These are phyloP conservation scores for Psittacula cyanocephala DNA, from an alignment of 2,113 vertebrate species.

Conservation along the genomic window DNA sequence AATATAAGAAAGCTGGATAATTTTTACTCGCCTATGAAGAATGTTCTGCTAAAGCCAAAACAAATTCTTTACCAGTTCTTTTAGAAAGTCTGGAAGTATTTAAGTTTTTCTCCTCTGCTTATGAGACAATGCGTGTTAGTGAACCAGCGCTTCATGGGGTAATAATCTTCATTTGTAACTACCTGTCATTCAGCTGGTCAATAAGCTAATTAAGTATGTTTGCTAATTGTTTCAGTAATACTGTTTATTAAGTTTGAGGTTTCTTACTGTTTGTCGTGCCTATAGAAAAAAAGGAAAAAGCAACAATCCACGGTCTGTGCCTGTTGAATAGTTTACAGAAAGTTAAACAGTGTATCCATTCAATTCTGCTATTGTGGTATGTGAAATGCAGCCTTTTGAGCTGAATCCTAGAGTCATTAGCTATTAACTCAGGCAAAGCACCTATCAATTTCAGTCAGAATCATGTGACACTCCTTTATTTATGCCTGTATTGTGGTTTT, in stretches of 20 bases:
- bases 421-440: constrained; percentile 49
- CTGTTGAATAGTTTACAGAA: constrained; percentile 43
- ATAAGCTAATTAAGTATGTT: constrained; percentile 22
- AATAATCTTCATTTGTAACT: constrained; percentile 40
- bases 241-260: constrained; percentile 21
- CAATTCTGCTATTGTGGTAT: constrained; percentile 52
- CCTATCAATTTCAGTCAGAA: constrained; percentile 46
- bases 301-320: constrained; percentile 33
- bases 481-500: not conserved
- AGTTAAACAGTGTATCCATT: constrained; percentile 56
- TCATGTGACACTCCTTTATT: constrained; percentile 39
- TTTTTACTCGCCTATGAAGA: constrained; percentile 73
- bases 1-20: constrained; percentile 74
- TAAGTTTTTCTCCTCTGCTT: constrained; percentile 70
- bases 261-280: not conserved
- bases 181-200: constrained; percentile 27
- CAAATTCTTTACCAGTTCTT: constrained; percentile 79
- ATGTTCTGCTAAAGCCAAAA: constrained; percentile 79
- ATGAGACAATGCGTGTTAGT: constrained; percentile 73
- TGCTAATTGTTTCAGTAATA: constrained; percentile 28
- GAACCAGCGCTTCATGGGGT: constrained; percentile 47
- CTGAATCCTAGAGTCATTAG: constrained; percentile 53
- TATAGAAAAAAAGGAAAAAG: not conserved
- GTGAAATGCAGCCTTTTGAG: constrained; percentile 41
- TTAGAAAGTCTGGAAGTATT: constrained; percentile 81